phyloP scores from a whole-genome alignment of 2,797 vertebrate genomes.

The Balearica regulorum region DNA sequence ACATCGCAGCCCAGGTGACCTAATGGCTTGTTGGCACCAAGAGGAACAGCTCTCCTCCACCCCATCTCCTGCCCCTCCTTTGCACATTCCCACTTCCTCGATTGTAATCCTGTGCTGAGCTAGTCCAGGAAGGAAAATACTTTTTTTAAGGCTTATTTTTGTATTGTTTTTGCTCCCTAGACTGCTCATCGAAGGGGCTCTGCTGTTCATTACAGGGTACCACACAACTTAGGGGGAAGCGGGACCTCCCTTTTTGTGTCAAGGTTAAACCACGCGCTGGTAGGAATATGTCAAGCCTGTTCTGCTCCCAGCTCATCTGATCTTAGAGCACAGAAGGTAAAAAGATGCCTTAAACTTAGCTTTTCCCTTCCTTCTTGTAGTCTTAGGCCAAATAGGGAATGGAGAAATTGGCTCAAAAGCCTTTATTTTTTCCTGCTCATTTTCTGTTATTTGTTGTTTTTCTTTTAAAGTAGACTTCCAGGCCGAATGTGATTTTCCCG shows the following conservation, averaged over 20 bases:
- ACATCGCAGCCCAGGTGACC: not conserved
- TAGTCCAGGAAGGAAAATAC: not conserved
- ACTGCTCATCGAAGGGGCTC: not conserved
- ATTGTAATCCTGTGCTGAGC: not conserved
- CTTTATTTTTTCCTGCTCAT: conserved; percentile 36
- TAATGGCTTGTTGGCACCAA: not conserved
- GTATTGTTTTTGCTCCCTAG: not conserved
- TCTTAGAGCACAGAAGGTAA: not conserved
- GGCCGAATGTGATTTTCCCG: not conserved
- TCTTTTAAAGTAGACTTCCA: conserved; percentile 41
- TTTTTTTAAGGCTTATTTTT: not conserved
- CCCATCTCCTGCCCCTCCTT: not conserved
- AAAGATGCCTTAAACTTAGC: not conserved
- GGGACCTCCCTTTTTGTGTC: not conserved
- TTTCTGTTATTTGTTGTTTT: conserved; percentile 47
- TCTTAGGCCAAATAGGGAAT: not conserved
- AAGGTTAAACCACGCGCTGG: not conserved
- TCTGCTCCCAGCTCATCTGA: not conserved
- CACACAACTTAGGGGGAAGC: accelerated
- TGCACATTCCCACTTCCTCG: not conserved
- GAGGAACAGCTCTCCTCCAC: not conserved
- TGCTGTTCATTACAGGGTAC: not conserved
- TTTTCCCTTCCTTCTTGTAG: not conserved
- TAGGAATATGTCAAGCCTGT: not conserved
- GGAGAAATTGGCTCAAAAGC: not conserved